Evolutionary conservation across 2,888 invertebrate species (phyloP).

Genomic region (Nowickia ferox): DNA sequence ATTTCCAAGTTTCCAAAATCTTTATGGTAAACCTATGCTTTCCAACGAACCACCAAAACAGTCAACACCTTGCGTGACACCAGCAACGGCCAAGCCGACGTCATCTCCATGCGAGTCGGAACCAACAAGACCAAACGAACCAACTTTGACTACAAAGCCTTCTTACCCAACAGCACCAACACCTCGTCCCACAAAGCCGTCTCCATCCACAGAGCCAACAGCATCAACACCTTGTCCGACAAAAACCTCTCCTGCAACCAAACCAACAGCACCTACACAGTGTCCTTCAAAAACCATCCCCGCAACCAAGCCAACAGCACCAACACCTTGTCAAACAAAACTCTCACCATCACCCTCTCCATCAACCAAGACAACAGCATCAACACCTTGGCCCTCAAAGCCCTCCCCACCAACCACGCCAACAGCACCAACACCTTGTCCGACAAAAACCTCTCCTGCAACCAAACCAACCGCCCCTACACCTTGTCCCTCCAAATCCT

Average conservation of each 20-base stretch:
- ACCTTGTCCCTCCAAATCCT: neutral
- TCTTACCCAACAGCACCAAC: neutral
- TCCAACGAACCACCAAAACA: neutral
- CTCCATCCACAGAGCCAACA: neutral
- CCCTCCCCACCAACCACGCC: neutral
- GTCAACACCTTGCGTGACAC: neutral
- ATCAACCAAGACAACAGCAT: neutral
- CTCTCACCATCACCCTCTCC: neutral
- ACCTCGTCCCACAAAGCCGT: neutral
- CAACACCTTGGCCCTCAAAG: neutral
- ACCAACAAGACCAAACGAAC: neutral
- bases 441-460: neutral
- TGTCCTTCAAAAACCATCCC: neutral
- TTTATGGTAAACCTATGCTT: neutral
- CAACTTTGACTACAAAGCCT: neutral
- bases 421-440: slow-evolving; percentile 5
- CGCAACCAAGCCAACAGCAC: neutral
- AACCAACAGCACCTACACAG: too few relatives aligned
- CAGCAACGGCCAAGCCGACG: neutral
- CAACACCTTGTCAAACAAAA: neutral
- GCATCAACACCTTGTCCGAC: slow-evolving; percentile 5
- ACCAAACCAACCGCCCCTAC: neutral
- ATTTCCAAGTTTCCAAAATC: neutral
- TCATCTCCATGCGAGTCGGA: neutral
- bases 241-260: neutral